Evolutionary conservation across 2,113 vertebrate genomes (phyloP), one percentile per base, ranked within the genome.

Genomic region (Pangasianodon gigas): DNA sequence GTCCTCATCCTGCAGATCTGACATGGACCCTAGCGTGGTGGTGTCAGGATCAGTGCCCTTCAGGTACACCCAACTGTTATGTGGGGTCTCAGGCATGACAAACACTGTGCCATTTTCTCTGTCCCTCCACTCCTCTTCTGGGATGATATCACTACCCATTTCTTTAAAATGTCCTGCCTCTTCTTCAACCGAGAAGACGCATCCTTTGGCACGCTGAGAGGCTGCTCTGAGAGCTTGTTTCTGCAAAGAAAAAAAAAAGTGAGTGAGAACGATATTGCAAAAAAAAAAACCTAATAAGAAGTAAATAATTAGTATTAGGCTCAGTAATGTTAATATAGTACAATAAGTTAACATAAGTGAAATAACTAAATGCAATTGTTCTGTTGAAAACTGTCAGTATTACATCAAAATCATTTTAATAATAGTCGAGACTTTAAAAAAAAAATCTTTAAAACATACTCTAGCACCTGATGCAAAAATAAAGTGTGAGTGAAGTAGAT

Each of bases 81-180:
- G 87, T 41, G 93, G 93, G 18, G 91, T 90, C 14, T 93, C 91
- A 0, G 96, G 96, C 85, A 96, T 94, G 58, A 96, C 95, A 80
- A 96, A 96, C 80, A 96, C 96, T 0, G 96, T 96, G 18, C 93
- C 93, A 0, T 95, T 96, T 90, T 95, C 94, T 48, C 94, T 91
- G 18, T 93, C 92, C 0, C 58, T 89, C 90, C 92, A 94, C 16
- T 87, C 83, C 29, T 94, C 94, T n/a, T 87, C 88, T 77, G 91
- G 91, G 24, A 54, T 37, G 2, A 60, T 54, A 0, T 91, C 90
- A 51, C 85, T 74, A 0, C 90, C 87, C 24, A 90, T 69, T 58
- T 94, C 93, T 26, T 11, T 90, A 91, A 94, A 94, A 81, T 56
- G 62, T 46, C 51, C 84, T 16, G 85, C 88, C 48, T 93, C 94